Percentiles rank a stretch among this genome's conserved stretches.
Evolutionary conservation across 2,888 invertebrate species (phyloP).

Genomic region (Tigriopus californicus): DNA sequence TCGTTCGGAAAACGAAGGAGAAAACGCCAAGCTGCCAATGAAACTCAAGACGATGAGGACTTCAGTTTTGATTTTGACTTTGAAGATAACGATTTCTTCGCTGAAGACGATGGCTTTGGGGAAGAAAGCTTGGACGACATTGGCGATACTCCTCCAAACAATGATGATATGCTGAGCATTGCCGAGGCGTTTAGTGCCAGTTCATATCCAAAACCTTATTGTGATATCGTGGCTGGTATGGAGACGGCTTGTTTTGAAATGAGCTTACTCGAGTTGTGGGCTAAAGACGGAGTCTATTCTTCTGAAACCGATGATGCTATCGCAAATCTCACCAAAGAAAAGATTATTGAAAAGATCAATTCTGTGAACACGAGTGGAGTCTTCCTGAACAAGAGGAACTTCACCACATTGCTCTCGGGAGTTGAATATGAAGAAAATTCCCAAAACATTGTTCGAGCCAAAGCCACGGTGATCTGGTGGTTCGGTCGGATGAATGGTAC

Average conservation of each 20-base stretch:
- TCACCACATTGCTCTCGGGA: not conserved
- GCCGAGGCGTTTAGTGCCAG: not conserved
- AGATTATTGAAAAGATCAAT: conserved; percentile 7
- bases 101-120: not conserved
- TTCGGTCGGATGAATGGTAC: conserved; percentile 10
- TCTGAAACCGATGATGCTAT: conserved; percentile 4
- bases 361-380: not conserved
- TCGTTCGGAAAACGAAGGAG: not conserved
- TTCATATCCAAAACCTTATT: conserved; percentile 13
- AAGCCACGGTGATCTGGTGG: conserved; percentile 8
- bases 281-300: conserved; percentile 14
- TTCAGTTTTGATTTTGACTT: not conserved
- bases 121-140: not conserved
- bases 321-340: conserved; percentile 11
- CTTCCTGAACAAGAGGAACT: conserved; percentile 5
- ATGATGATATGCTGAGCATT: not conserved
- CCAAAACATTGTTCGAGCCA: not conserved
- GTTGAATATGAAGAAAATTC: not conserved
- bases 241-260: conserved; percentile 15
- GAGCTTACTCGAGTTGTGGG: conserved; percentile 23
- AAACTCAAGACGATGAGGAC: not conserved
- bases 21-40: not conserved
- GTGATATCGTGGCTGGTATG: conserved; percentile 16
- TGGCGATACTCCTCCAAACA: not conserved
- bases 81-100: conserved; percentile 1